Base-by-base conservation (phyloP, 2,113 vertebrate genomes). In the Grantiella picta region DNA sequence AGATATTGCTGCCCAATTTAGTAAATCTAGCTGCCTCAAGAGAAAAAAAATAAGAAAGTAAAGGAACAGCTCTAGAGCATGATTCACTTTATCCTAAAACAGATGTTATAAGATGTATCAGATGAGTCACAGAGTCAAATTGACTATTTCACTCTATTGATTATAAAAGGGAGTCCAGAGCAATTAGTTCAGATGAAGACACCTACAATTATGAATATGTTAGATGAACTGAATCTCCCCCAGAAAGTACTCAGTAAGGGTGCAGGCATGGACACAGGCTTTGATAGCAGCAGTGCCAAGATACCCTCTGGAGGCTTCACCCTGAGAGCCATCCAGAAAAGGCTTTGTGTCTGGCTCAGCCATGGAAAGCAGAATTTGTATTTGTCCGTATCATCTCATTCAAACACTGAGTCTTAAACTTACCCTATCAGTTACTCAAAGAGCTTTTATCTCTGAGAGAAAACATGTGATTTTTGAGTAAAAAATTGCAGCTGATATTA, bases 81-180 rank as follows among this genome's bases (percentile, higher is more conserved):
- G 95, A 95, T 84, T 95, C 86, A 91, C 49, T 80, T 89, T 19
- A 83, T 64, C 52, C 47, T 83, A 86, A 86, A 90, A 92, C 66
- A 94, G 96, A 94, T 84, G 72, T 92, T 90, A 84, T 90, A 84
- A 81, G 68, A 89, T 86, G 52, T 68, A 60, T 92, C 83, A 82
- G 60, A 89, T 97, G 92, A 95, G 76, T 96, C 92, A 96, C 56
- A 56, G 44, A 2, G 9, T 84, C 89, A 93, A 95, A 96, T 86
- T 93, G 75, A n/a, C 64, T 88, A 52, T 94, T 93, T 96, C 21
- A 31, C 56, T 92, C 76, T 52, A 63, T 86, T 94, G 73, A 88
- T 90, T 93, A 83, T 81, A 73, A 89, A 91, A 94, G 60, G 25
- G 42, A 92, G 66, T 15, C 64, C 68, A 73, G 35, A 86, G 29